Evolutionary conservation across 2,113 vertebrate species (phyloP).

Genomic region (Callithrix jacchus): DNA sequence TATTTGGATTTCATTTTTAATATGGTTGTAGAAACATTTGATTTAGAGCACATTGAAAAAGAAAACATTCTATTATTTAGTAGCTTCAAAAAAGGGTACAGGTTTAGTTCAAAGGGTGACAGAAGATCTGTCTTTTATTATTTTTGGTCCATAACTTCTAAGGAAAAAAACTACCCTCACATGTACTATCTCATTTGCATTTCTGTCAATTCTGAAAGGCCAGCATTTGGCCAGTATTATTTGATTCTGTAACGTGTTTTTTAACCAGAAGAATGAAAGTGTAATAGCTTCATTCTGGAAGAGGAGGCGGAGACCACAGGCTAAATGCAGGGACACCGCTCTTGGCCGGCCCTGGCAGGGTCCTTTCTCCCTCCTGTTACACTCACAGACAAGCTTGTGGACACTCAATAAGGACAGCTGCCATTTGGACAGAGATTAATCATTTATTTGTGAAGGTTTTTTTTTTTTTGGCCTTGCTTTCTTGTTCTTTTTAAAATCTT

Average conservation of each 20-base stretch:
- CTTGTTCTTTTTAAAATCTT: slow-evolving; percentile 6
- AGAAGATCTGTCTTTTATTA: background rate
- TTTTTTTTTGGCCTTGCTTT: background rate
- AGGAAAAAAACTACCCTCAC: background rate
- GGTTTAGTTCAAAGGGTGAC: background rate
- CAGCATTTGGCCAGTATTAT: background rate
- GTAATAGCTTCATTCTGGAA: too few species aligned
- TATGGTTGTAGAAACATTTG: background rate
- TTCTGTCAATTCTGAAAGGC: background rate
- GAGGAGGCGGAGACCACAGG: background rate
- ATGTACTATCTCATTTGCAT: background rate
- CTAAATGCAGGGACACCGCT: fast-evolving
- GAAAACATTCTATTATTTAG: background rate
- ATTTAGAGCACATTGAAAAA: background rate
- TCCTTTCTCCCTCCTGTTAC: fast-evolving
- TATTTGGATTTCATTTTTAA: slow-evolving; percentile 31
- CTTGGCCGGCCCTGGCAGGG: fast-evolving
- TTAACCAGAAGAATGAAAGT: background rate
- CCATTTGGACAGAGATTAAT: background rate
- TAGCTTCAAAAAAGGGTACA: background rate
- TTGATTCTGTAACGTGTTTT: background rate
- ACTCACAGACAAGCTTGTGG: background rate
- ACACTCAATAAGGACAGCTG: background rate
- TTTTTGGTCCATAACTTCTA: background rate
- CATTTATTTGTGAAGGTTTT: background rate